These are phyloP conservation scores for Ectemnius continuus DNA, from an alignment of 2,888 invertebrate genomes.

Conservation along the genomic window DNA sequence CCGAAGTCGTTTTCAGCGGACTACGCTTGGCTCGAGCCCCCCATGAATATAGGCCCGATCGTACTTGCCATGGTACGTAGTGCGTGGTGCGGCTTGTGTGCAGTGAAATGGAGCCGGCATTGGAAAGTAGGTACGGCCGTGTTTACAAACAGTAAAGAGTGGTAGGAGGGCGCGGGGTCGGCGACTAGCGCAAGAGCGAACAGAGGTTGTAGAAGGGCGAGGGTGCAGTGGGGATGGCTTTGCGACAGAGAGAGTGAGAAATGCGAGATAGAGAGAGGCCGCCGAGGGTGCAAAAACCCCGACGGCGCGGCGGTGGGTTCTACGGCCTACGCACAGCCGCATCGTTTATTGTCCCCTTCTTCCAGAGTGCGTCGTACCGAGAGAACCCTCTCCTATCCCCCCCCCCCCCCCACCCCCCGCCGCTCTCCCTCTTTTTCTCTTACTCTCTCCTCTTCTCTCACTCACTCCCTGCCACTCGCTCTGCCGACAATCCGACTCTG, in stretches of 20 bases:
- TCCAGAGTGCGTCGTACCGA: too few relatives aligned
- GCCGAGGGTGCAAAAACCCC: constrained; percentile 53
- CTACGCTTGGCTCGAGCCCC: too few relatives aligned
- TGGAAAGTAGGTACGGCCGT: constrained; percentile 66
- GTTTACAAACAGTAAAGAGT: constrained; percentile 68
- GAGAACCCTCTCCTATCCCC: constrained; percentile 8
- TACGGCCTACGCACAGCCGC: constrained; percentile 55
- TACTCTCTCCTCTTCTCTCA: constrained; percentile 9
- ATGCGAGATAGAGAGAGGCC: constrained; percentile 6
- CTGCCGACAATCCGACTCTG: constrained; percentile 32
- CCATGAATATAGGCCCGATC: constrained; percentile 2
- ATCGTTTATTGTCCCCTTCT: constrained; percentile 62
- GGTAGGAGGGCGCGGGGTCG: constrained; percentile 41
- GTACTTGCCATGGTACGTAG: constrained; percentile 34
- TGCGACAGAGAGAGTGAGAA: constrained; percentile 12
- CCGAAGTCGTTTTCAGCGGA: constrained; percentile 33
- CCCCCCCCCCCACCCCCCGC: constrained; percentile 8
- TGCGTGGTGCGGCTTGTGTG: constrained; percentile 35
- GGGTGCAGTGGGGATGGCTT: constrained; percentile 16
- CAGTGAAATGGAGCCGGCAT: constrained; percentile 59
- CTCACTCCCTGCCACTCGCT: not conserved
- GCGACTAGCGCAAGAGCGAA: constrained; percentile 13
- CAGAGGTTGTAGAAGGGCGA: constrained; percentile 16
- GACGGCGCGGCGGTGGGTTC: constrained; percentile 37
- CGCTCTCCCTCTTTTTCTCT: constrained; percentile 14